A percentile compares a stretch with the other conserved stretches of the same genome.
phyloP scores from a whole-genome alignment of 2,797 vertebrate species.

The Brotula barbata region DNA sequence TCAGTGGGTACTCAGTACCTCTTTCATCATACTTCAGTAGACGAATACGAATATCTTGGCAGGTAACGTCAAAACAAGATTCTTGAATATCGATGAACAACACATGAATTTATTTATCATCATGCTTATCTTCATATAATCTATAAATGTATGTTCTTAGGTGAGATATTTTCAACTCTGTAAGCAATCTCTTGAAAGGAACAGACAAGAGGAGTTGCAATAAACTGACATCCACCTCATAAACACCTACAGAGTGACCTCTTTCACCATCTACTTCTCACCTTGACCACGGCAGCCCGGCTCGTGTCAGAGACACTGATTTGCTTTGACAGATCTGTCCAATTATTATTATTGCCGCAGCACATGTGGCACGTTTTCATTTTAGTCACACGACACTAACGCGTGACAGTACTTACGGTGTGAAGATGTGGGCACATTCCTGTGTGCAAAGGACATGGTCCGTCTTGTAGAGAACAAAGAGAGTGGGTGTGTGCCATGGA shows the following conservation, averaged over 20 bases:
- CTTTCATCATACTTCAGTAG: slow-evolving; percentile 10
- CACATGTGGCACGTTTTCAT: slow-evolving; percentile 4
- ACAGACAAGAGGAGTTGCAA: background rate
- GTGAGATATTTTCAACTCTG: background rate
- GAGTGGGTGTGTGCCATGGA: background rate
- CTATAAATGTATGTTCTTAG: too few species aligned
- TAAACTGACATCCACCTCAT: slow-evolving; percentile 5
- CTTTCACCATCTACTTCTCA: slow-evolving; percentile 1
- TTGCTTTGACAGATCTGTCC: slow-evolving; percentile 11
- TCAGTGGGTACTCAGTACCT: slow-evolving; percentile 42
- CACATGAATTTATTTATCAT: background rate
- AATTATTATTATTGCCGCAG: slow-evolving; percentile 27
- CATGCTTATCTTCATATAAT: too few species aligned
- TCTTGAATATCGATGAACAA: slow-evolving; percentile 5
- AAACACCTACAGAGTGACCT: background rate
- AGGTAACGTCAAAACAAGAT: slow-evolving; percentile 1
- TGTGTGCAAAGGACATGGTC: background rate
- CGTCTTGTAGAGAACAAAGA: background rate
- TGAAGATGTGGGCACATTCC: slow-evolving; percentile 6
- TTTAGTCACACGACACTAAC: slow-evolving; percentile 7
- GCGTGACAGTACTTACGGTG: background rate
- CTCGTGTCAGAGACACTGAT: slow-evolving; percentile 2
- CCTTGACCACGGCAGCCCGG: slow-evolving; percentile 2
- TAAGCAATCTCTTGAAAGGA: slow-evolving; percentile 8
- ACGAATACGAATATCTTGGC: slow-evolving; percentile 20